Conservation (phyloP, 37 sponge, comb jelly and placozoan species). For the Trichoplax adhaerens region DNA sequence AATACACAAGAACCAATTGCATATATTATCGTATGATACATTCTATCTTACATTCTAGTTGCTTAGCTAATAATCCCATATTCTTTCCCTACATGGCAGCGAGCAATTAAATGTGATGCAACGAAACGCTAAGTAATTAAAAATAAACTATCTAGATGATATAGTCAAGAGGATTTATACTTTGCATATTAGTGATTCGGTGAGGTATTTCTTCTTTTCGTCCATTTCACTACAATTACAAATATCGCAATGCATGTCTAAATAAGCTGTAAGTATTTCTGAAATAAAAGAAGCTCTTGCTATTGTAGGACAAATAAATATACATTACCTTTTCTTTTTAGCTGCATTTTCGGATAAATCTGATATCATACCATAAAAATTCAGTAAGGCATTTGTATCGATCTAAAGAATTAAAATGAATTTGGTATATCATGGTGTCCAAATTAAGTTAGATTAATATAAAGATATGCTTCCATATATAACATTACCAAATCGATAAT, state of each 20-base stretch:
- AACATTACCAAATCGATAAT: too few species aligned
- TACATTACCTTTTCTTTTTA: slow-evolving; percentile 13
- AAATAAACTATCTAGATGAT: not conserved
- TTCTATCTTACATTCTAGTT: slow-evolving; percentile 35
- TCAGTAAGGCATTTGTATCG: slow-evolving; percentile 20
- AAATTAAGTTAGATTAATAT: not conserved
- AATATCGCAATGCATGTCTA: not conserved
- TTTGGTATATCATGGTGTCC: slow-evolving; percentile 6
- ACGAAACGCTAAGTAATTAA: too few species aligned
- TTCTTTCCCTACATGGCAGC: too few species aligned
- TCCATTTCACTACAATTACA: slow-evolving; percentile 34
- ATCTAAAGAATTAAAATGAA: slow-evolving; percentile 17
- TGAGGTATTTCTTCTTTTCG: slow-evolving; percentile 17
- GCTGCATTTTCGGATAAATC: slow-evolving; percentile 29
- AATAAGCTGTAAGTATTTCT: too few species aligned
- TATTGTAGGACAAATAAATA: too few species aligned
- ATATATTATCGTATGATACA: slow-evolving; percentile 1
- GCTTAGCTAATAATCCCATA: slow-evolving; percentile 15
- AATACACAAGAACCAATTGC: not conserved
- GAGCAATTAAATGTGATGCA: too few species aligned
- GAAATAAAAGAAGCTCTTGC: too few species aligned
- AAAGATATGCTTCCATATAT: not conserved
- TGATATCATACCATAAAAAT: slow-evolving; percentile 33
- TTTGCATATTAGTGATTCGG: slow-evolving; percentile 29
- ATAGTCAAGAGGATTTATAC: not conserved